Percentiles rank a stretch among this genome's conserved stretches.
These are phyloP conservation scores for Calonectris borealis DNA, from an alignment of 2,113 vertebrate species.

Conservation along the genomic window DNA sequence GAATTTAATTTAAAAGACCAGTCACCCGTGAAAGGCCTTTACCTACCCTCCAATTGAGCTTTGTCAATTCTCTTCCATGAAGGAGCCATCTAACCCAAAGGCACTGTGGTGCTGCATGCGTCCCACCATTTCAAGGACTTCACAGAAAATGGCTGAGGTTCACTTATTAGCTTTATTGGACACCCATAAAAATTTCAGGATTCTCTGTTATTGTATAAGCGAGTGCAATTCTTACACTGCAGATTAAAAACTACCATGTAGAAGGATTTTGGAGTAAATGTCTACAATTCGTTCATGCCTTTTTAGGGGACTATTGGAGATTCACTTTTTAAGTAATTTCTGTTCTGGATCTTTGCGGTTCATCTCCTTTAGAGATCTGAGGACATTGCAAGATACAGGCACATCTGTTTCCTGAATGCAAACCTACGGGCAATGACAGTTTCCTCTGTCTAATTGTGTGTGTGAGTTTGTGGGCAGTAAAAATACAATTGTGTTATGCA, in stretches of 20 bases:
- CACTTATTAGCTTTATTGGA: not conserved
- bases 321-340: not conserved
- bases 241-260: not conserved
- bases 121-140: not conserved
- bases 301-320: not conserved
- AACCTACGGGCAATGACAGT: not conserved
- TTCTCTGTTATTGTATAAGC: not conserved
- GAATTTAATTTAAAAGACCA: not conserved
- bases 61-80: not conserved
- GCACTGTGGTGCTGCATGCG: too few species aligned
- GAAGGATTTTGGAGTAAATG: not conserved
- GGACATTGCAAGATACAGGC: not conserved
- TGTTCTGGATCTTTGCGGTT: not conserved
- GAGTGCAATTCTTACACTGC: not conserved
- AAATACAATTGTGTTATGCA: not conserved
- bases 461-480: not conserved
- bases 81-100: not conserved
- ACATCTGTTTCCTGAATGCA: not conserved
- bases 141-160: not conserved
- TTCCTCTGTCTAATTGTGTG: not conserved
- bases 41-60: not conserved
- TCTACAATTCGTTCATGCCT: not conserved
- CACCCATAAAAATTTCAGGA: not conserved
- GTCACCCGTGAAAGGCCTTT: not conserved
- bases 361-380: not conserved